Conservation (phyloP, 1,140 invertebrate species). For the Formica exsecta region DNA sequence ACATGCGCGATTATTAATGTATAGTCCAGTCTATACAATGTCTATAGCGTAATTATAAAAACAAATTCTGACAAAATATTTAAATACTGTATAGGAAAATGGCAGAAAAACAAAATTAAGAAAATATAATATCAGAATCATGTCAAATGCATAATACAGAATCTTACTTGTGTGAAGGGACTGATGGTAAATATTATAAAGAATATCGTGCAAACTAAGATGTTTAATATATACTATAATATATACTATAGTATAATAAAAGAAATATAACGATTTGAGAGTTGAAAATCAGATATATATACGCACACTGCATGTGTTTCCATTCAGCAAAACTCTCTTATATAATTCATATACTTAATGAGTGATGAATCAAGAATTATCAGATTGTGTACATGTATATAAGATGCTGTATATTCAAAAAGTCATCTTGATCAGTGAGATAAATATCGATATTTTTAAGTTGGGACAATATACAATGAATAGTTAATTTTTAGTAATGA, state of each 20-base stretch:
- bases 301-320: constrained; percentile 25
- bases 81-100: not conserved
- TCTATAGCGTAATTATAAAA: constrained; percentile 31
- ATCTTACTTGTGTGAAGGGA: constrained; percentile 2
- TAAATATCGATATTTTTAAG: constrained; percentile 25
- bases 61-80: constrained; percentile 13
- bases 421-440: constrained; percentile 26
- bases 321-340: constrained; percentile 31
- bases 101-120: constrained; percentile 5
- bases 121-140: constrained; percentile 36
- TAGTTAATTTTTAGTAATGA: constrained; percentile 37
- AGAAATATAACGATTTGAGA: constrained; percentile 55
- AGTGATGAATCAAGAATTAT: constrained; percentile 28
- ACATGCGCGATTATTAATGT: constrained; percentile 37
- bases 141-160: constrained; percentile 19
- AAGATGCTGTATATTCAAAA: constrained; percentile 25
- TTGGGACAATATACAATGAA: constrained; percentile 23
- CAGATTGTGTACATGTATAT: not conserved
- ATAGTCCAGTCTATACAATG: not conserved
- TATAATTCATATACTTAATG: constrained; percentile 10
- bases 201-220: constrained; percentile 61
- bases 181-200: constrained; percentile 46
- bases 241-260: constrained; percentile 48
- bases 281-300: constrained; percentile 72
- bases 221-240: constrained; percentile 22